These are phyloP conservation scores for Aphelinus atriplicis DNA, from an alignment of 1,140 invertebrate species.

Conservation along the genomic window DNA sequence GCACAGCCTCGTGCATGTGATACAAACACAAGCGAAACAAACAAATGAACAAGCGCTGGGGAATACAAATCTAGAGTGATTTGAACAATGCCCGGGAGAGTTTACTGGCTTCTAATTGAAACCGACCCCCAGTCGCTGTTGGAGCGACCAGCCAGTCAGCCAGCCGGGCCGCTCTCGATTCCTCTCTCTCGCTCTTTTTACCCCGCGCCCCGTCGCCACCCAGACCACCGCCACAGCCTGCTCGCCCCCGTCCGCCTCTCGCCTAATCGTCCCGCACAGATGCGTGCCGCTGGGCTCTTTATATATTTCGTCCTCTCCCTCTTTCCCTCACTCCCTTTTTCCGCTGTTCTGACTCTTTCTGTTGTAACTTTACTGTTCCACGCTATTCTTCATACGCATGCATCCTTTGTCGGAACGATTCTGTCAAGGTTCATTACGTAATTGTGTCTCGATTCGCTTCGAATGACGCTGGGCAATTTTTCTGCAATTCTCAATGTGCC, in stretches of 20 bases:
- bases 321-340: too few relatives aligned
- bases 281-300: slow-evolving; percentile 33
- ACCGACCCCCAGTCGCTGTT: slow-evolving; percentile 50
- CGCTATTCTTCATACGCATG: too few relatives aligned
- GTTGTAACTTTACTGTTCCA: too few relatives aligned
- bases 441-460: too few relatives aligned
- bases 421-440: too few relatives aligned
- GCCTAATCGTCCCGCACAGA: slow-evolving; percentile 37
- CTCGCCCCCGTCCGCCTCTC: slow-evolving; percentile 2
- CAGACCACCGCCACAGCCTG: neutral
- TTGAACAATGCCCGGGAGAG: slow-evolving; percentile 66
- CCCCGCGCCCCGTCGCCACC: neutral
- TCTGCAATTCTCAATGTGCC: too few relatives aligned
- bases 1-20: slow-evolving; percentile 22
- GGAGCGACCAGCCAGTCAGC: slow-evolving; percentile 15
- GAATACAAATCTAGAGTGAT: slow-evolving; percentile 66
- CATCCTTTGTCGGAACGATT: too few relatives aligned
- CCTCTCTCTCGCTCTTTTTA: slow-evolving; percentile 17
- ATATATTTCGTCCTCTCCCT: neutral
- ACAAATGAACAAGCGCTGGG: slow-evolving; percentile 54
- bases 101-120: slow-evolving; percentile 66
- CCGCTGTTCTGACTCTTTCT: too few relatives aligned
- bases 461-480: too few relatives aligned
- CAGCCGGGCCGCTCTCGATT: slow-evolving; percentile 15
- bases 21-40: slow-evolving; percentile 46